These are phyloP conservation scores for Cherax destructor DNA, from an alignment of 1,140 invertebrate genomes.

Conservation along the genomic window DNA sequence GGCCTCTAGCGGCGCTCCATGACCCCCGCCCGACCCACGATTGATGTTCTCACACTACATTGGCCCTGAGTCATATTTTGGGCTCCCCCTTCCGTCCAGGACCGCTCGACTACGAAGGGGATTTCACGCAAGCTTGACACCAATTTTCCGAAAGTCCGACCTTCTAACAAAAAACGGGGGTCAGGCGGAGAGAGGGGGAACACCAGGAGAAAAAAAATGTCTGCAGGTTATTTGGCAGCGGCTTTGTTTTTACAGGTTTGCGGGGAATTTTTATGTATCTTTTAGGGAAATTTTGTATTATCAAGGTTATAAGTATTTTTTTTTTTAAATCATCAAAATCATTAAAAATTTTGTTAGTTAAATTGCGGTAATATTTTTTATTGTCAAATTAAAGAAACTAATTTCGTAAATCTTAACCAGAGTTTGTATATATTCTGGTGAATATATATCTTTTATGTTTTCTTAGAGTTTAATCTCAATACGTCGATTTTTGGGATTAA, in stretches of 20 bases:
- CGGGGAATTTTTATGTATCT: no score
- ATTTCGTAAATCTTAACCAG: no score
- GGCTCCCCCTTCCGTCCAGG: conserved; percentile 39
- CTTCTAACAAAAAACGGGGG: conserved; percentile 20
- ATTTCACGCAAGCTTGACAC: conserved; percentile 63
- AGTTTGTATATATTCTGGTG: no score
- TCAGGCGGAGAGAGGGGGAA: neutral
- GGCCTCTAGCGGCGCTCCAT: neutral
- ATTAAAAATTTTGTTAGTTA: no score
- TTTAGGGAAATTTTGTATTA: no score
- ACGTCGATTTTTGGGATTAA: no score
- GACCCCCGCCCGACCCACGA: conserved; percentile 7
- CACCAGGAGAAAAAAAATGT: neutral
- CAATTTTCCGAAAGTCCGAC: conserved; percentile 59
- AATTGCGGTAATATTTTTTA: no score
- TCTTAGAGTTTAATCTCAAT: no score
- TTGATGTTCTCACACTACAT: conserved; percentile 59
- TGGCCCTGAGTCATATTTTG: conserved; percentile 56
- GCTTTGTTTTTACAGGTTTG: neutral
- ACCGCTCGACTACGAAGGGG: conserved; percentile 24
- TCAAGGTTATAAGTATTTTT: no score
- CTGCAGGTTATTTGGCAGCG: neutral
- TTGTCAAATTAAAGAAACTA: no score
- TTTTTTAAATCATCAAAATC: no score
- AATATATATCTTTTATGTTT: no score